phyloP scores from a whole-genome alignment of 2,113 vertebrate genomes.

The Scophthalmus maximus region DNA sequence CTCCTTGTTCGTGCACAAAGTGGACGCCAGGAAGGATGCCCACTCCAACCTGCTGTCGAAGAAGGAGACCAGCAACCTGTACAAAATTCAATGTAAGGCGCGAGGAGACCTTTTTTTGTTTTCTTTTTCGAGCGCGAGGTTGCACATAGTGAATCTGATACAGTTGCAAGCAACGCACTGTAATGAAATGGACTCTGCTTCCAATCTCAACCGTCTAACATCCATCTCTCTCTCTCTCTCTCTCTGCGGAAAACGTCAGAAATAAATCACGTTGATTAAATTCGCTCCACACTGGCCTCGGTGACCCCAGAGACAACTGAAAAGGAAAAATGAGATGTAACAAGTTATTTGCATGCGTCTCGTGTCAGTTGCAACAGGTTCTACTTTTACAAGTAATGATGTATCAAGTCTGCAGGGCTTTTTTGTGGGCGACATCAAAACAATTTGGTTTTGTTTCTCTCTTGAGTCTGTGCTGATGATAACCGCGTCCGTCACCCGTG shows the following conservation, averaged over 20 bases:
- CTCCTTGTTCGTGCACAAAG: constrained; percentile 93
- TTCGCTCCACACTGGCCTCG: constrained; percentile 18
- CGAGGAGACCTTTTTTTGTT: background rate
- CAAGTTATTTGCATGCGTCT: background rate
- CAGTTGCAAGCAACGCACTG: constrained; percentile 12
- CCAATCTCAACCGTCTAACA: constrained; percentile 8
- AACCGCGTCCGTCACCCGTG: constrained; percentile 16
- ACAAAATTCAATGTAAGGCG: constrained; percentile 94
- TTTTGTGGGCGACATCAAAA: constrained; percentile 23
- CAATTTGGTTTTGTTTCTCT: constrained; percentile 31
- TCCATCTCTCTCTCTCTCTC: no score
- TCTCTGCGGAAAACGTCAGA: constrained; percentile 19
- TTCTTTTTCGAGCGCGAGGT: background rate
- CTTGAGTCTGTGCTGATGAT: constrained; percentile 27
- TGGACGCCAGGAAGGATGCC: constrained; percentile 93
- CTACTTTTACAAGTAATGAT: no score
- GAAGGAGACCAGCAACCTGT: constrained; percentile 94
- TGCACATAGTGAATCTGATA: background rate
- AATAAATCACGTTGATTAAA: constrained; percentile 48
- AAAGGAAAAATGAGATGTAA: background rate
- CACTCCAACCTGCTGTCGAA: constrained; percentile 97
- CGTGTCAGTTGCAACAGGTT: background rate
- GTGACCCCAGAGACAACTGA: no score
- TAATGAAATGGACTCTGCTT: constrained; percentile 36
- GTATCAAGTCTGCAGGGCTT: constrained; percentile 15